Evolutionary conservation across 2,797 vertebrate genomes (phyloP).

Genomic region (Eurystomus glaucurus): DNA sequence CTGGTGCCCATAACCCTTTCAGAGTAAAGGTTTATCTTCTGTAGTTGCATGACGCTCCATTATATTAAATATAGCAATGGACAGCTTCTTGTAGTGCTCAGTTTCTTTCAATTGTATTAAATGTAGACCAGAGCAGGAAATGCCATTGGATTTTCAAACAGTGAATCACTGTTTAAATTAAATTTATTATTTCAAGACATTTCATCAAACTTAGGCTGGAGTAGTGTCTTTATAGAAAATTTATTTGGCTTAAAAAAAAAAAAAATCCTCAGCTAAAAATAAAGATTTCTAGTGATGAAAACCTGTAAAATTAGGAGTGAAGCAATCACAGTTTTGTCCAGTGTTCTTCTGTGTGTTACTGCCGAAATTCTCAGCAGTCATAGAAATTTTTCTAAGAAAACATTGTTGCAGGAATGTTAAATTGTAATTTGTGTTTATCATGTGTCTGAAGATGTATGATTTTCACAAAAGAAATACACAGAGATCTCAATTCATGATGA

Average conservation of each 20-base stretch:
- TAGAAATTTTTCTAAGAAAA: neutral
- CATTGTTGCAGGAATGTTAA: neutral
- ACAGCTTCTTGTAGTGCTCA: neutral
- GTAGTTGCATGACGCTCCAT: neutral
- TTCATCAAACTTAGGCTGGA: neutral
- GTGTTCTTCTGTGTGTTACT: neutral
- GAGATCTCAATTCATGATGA: neutral
- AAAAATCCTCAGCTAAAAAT: neutral
- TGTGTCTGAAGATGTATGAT: fast-evolving
- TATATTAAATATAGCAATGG: neutral
- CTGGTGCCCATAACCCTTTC: neutral
- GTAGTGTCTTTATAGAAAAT: neutral
- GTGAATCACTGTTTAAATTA: neutral
- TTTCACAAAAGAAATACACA: neutral
- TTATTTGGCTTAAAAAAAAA: neutral
- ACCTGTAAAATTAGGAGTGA: neutral
- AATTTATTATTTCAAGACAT: neutral
- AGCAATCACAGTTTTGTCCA: neutral
- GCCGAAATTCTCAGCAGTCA: neutral
- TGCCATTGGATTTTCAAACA: neutral
- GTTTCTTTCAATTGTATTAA: neutral
- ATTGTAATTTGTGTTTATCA: neutral
- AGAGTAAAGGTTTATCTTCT: neutral
- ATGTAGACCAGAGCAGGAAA: neutral
- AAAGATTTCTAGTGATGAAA: neutral